phyloP scores from a whole-genome alignment of 2,888 invertebrate species.

The Tetanocera ferruginea region DNA sequence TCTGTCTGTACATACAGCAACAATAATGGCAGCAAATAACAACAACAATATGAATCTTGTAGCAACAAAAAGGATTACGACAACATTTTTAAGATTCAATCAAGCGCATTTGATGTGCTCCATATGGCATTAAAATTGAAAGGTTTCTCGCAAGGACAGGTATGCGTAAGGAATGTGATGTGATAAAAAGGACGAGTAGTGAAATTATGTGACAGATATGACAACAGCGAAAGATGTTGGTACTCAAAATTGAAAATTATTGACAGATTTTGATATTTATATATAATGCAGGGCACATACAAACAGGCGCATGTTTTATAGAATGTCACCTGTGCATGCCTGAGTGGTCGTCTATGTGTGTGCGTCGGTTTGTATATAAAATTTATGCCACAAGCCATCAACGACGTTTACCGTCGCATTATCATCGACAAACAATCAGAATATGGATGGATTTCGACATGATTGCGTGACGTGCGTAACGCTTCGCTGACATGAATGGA shows the following conservation, averaged over 20 bases:
- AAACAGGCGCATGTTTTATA: background rate
- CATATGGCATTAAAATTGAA: slow-evolving; percentile 37
- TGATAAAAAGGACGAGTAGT: background rate
- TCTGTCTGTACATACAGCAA: no score
- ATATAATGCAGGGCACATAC: background rate
- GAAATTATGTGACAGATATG: background rate
- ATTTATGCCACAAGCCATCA: background rate
- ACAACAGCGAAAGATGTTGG: background rate
- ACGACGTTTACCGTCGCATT: background rate
- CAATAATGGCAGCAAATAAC: background rate
- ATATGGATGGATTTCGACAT: background rate
- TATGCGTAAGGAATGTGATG: background rate
- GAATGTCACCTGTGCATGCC: background rate
- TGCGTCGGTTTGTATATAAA: background rate
- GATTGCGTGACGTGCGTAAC: background rate
- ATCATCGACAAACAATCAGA: background rate
- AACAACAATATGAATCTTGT: background rate
- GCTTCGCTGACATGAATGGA: no score
- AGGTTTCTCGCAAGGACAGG: background rate
- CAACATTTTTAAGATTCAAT: slow-evolving; percentile 41
- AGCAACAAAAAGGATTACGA: slow-evolving; percentile 15
- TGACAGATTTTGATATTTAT: slow-evolving; percentile 3
- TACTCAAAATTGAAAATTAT: slow-evolving; percentile 14
- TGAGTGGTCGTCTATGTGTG: background rate
- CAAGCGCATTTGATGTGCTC: slow-evolving; percentile 37